Base-by-base conservation (phyloP, 2,113 vertebrate species). In the Conger conger region DNA sequence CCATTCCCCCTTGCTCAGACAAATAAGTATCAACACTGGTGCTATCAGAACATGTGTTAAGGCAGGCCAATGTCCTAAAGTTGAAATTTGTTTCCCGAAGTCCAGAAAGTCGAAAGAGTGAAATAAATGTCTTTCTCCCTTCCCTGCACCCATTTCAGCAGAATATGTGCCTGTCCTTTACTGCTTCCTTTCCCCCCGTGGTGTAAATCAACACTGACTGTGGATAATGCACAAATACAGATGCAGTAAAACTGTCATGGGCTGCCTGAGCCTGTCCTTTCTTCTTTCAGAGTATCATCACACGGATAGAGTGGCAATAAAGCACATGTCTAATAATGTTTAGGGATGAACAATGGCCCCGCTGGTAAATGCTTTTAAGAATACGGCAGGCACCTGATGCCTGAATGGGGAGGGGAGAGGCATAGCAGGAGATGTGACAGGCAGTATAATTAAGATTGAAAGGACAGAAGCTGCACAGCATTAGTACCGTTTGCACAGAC, bases 181-280 rank as follows among this genome's bases (percentile, higher is more conserved):
- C 30, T 17, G 63, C 84, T 76, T 53, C 40, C 84, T 76, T 79
- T 50, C 81, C 57, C 84, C 54, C 57, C 1, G 35, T 81, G 79
- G 79, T 60, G 80, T 85, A 76, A 85, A 85, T 85, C 84, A 81
- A n/a, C 5, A 60, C 79, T 81, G 38, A 80, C 84, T 60, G 15
- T 42, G 84, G 57, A 81, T 37, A 85, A 80, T 36, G 57, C 79
- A 50, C 84, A 85, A 85, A 80, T 81, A 50, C 79, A 81, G 79
- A 50, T 38, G 30, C 63, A 79, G 54, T 85, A 85, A 85, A 85
- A 60, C 84, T 81, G 84, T 81, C 84, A 81, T 37, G 36, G 9
- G 18, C 38, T 73, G 57, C 60, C 57, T 30, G 1, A 33, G 40
- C 60, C 3, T 50, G 40, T 80, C 40, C 33, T 80, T 73, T 42